phyloP scores from a whole-genome alignment of 2,113 vertebrate species.

The Sceloporus tristichus region DNA sequence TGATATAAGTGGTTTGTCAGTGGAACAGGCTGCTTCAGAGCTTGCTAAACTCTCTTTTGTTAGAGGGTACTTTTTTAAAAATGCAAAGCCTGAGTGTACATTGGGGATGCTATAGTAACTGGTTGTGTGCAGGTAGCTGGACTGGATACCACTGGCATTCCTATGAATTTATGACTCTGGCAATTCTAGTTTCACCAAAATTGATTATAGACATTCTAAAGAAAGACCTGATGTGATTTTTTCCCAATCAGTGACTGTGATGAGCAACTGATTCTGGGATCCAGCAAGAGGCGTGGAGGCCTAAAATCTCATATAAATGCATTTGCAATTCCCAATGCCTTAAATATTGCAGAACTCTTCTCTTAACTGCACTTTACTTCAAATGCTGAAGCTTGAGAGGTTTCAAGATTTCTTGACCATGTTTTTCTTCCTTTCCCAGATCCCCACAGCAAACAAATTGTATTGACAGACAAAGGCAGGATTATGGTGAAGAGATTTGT shows the following conservation, averaged over 20 bases:
- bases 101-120: background rate
- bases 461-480: slow-evolving; percentile 73
- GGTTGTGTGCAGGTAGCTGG: background rate
- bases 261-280: background rate
- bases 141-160: background rate
- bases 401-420: slow-evolving; percentile 42
- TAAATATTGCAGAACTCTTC: background rate
- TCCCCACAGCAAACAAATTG: slow-evolving; percentile 69
- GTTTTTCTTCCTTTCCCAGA: slow-evolving; percentile 51
- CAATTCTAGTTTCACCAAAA: background rate
- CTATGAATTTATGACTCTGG: background rate
- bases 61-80: background rate
- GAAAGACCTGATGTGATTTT: background rate
- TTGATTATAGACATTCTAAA: background rate
- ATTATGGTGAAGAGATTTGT: slow-evolving; percentile 76
- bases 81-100: background rate
- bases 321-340: background rate
- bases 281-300: background rate
- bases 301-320: background rate
- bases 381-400: slow-evolving; percentile 31
- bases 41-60: background rate
- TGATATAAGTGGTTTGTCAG: background rate
- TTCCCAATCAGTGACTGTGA: background rate
- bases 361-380: slow-evolving; percentile 14
- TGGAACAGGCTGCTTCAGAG: background rate